Conservation (phyloP, 2,797 vertebrate genomes). For the Bucorvus abyssinicus region DNA sequence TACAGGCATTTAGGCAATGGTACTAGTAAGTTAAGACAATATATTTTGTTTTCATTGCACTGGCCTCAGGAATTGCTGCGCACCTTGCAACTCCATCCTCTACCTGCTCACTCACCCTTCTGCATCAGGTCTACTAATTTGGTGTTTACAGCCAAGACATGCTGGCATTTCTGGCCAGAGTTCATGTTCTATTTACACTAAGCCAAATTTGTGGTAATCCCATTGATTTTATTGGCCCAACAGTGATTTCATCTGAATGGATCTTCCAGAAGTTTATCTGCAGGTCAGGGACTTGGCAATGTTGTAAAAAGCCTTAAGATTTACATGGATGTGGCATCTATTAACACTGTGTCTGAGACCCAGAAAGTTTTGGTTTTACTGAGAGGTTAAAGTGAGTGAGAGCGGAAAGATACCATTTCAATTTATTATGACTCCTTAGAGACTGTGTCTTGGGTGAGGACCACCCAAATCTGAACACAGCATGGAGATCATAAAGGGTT, state of each 20-base stretch:
- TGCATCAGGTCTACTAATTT: not conserved
- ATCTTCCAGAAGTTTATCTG: not conserved
- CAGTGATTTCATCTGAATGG: not conserved
- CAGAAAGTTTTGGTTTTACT: not conserved
- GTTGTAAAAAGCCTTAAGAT: not conserved
- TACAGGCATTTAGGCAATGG: slow-evolving; percentile 27
- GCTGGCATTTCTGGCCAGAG: not conserved
- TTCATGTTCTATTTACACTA: not conserved
- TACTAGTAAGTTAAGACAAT: slow-evolving; percentile 3
- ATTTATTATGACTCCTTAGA: not conserved
- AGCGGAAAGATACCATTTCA: not conserved
- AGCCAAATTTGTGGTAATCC: not conserved
- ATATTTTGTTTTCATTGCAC: not conserved
- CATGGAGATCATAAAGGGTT: not conserved
- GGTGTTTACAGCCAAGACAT: not conserved
- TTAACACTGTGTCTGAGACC: not conserved
- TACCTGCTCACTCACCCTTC: not conserved
- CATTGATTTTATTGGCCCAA: not conserved
- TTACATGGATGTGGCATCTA: not conserved
- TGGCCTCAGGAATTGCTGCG: not conserved
- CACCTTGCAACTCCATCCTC: not conserved
- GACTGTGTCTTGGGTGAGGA: not conserved
- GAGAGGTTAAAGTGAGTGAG: not conserved
- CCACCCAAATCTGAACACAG: not conserved
- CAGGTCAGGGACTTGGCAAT: not conserved